These are phyloP conservation scores for Troides aeacus DNA, from an alignment of 2,888 invertebrate genomes.

Conservation along the genomic window DNA sequence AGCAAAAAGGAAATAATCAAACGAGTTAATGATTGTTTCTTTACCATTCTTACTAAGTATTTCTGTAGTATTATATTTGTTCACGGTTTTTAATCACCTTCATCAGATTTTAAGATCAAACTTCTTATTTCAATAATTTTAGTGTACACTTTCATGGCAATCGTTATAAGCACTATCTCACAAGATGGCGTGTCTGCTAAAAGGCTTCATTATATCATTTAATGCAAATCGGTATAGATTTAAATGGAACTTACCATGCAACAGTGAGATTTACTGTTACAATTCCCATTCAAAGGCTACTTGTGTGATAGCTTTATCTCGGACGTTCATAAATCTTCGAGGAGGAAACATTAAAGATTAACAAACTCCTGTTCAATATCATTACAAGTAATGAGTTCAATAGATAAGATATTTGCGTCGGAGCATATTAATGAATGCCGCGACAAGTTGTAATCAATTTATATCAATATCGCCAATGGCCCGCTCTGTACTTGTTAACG, in stretches of 20 bases:
- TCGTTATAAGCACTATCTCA: not conserved
- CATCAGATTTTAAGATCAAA: too few relatives aligned
- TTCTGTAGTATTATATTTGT: too few relatives aligned
- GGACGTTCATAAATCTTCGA: constrained; percentile 43
- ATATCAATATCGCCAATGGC: constrained; percentile 78
- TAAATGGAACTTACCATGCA: not conserved
- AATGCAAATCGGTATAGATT: not conserved
- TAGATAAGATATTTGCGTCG: constrained; percentile 70
- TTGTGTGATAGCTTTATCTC: constrained; percentile 30
- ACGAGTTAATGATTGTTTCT: too few relatives aligned
- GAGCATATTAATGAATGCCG: constrained; percentile 68
- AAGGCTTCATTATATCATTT: not conserved
- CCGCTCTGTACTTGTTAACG: constrained; percentile 67
- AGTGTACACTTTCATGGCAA: too few relatives aligned
- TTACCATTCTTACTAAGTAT: too few relatives aligned
- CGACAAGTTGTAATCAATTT: constrained; percentile 76
- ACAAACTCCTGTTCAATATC: constrained; percentile 53
- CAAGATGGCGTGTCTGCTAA: not conserved
- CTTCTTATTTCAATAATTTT: too few relatives aligned
- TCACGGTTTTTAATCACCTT: too few relatives aligned
- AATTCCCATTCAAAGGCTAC: constrained; percentile 31
- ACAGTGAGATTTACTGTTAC: constrained; percentile 18
- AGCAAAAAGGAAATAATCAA: too few relatives aligned
- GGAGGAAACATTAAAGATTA: constrained; percentile 44
- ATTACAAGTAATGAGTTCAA: constrained; percentile 62